Evolutionary conservation across 2,888 invertebrate species (phyloP).

Genomic region (Megastigmus dorsalis): DNA sequence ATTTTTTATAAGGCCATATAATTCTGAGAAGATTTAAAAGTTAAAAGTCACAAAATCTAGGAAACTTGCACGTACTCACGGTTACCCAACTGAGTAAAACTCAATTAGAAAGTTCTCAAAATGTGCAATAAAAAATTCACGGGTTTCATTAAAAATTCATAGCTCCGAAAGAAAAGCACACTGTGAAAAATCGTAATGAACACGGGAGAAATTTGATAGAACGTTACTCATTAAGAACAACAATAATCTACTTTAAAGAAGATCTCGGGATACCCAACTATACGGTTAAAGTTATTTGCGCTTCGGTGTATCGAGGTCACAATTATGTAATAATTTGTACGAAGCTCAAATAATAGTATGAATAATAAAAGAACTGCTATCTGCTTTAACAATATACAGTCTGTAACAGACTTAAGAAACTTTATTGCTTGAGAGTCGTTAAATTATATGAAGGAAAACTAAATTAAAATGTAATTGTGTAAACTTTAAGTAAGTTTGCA

Average conservation of each 20-base stretch:
- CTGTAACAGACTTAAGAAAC: no score
- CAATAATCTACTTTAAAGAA: background rate
- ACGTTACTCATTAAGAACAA: conserved; percentile 23
- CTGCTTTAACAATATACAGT: no score
- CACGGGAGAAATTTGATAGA: conserved; percentile 4
- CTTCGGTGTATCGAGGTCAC: background rate
- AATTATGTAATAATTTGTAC: background rate
- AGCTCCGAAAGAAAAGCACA: conserved; percentile 7
- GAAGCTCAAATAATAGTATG: background rate
- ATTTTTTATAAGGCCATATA: conserved; percentile 27
- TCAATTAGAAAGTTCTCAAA: conserved; percentile 49
- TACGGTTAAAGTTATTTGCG: background rate
- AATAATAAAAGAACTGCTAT: background rate
- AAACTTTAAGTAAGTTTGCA: no score
- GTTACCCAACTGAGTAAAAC: conserved; percentile 36
- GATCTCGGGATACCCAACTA: background rate
- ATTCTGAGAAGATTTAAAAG: conserved; percentile 34
- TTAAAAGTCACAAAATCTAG: conserved; percentile 38
- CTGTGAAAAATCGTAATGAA: conserved; percentile 10
- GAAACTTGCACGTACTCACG: conserved; percentile 31
- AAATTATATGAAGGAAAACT: no score
- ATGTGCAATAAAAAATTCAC: conserved; percentile 49
- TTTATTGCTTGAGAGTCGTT: no score
- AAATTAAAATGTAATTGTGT: no score
- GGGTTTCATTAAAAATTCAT: conserved; percentile 48